Base-by-base conservation (phyloP, 1,140 invertebrate species). In the Drosophila dunni region DNA sequence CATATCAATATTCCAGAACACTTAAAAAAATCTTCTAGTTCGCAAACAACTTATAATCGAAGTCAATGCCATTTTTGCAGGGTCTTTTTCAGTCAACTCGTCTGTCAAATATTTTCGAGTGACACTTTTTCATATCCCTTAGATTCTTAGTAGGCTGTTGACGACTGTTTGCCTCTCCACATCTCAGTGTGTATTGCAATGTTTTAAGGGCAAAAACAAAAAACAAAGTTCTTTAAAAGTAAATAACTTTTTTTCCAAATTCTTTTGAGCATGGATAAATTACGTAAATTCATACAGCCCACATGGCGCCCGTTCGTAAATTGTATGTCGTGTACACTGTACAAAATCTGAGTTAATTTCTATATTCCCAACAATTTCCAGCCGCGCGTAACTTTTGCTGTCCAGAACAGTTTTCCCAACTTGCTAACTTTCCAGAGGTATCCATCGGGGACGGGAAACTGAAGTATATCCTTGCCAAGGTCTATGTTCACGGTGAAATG, bases 401-500 rank as follows among this genome's bases (percentile, higher is more conserved):
- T 13, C 38, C 54, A 0, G 40, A n/a, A 1, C 46, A 51, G n/a
- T n/a, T 73, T 11, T 50, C 36, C 3, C 45, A 38, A 7, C 57
- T 84, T 33, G 24, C 53, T 0, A 2, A 1, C 0, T 78, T 84
- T 15, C 81, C 78, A 0, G 11, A 36, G 8, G 54, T 66, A 3
- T n/a, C 48, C 0, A 62, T 85, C 1, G 29, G 56, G n/a, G 11
- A 53, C 3, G 82, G 82, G 5, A 85, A 86, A 15, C 60, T 56
- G 2, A 86, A 75, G 33, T 85, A 85, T 44, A 75, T 85, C 44
- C 48, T 75, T 9, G 70, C 71, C 38, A 56, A 88, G 1, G 82
- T 86, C 4, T 85, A 86, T 13, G 61, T 81, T 3, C 82, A 85
- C 20, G 82, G 78, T 2, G 61, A 75, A 4, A 70, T 66, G 66